Base-by-base conservation (phyloP, 2,888 invertebrate species). In the Seira sanloemensis region DNA sequence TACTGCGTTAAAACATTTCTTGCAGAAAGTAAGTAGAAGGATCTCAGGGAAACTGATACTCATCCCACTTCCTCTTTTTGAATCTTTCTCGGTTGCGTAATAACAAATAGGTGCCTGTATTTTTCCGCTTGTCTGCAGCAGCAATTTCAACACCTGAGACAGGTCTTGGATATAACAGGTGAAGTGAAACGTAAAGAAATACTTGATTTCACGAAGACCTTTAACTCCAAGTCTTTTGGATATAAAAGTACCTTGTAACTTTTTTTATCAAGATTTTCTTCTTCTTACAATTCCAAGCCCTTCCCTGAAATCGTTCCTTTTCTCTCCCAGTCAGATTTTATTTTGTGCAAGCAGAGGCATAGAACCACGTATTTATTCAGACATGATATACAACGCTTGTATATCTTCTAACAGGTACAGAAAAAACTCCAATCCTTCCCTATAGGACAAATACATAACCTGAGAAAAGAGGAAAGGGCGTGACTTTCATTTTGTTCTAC, bases 371-470 rank as follows among this genome's bases (percentile, higher is more conserved):
- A 26, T 9, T 7, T 37, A 69, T 12, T 69, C 37, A 67, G 37
- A 37, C 37, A 37, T 5, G 37, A 37, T 37, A 37, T 37, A 37
- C 12, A 37, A 37, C 37, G 37, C 37, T 37, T 12, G 5, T 37
- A 9, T 37, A 12, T 37, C 12, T 37, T 12, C 37, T 37, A 37
- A 37, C 37, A 37, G 37, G 37, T 37, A 37, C 37, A 5, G 12
- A 27, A 25, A 24, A 7, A 27, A 27, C 37, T 9, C 18, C 37
- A 69, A 69, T 69, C 26, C 26, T 69, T 26, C 69, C 69, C 69
- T 2, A 18, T 26, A n/a, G 69, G 69, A 69, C 9, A 37, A 19
- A 69, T 69, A 69, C 69, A 69, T 69, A 69, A 69, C 69, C 21
- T 37, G 12, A 37, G 37, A 37, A 37, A 37, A 37, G 37, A 37